These are phyloP conservation scores for Eilema griseolum DNA, from an alignment of 2,888 invertebrate species.

Conservation along the genomic window DNA sequence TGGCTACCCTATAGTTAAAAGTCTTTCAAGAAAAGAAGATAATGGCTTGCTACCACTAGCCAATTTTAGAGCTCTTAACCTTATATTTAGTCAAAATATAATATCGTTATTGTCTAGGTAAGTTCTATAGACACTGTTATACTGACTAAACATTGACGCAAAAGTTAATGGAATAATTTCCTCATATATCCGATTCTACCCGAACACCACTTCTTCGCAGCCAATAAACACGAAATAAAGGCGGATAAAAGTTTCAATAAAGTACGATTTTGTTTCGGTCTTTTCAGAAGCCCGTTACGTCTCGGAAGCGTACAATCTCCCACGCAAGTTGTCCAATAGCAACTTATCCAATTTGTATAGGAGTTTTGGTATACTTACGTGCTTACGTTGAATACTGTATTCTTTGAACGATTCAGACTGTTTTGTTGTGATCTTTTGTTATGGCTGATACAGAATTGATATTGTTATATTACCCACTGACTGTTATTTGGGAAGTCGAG, in stretches of 20 bases:
- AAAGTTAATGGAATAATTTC: constrained; percentile 4
- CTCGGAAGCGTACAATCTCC: constrained; percentile 22
- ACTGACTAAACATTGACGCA: not conserved
- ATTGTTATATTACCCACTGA: not conserved
- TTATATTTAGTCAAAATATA: not conserved
- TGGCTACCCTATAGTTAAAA: too few relatives aligned
- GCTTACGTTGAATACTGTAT: constrained; percentile 23
- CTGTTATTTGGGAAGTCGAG: not conserved
- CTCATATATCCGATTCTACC: not conserved
- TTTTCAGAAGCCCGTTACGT: constrained; percentile 29
- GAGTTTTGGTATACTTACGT: constrained; percentile 26
- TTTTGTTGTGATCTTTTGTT: not conserved
- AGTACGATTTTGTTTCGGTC: constrained; percentile 44
- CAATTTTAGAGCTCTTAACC: too few relatives aligned
- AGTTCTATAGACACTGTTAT: not conserved
- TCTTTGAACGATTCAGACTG: not conserved
- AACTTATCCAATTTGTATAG: constrained; percentile 36
- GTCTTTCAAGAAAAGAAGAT: too few relatives aligned
- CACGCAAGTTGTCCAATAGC: constrained; percentile 31
- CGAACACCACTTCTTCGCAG: constrained; percentile 31
- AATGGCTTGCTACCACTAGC: too few relatives aligned
- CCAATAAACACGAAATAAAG: constrained; percentile 46
- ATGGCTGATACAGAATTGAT: not conserved
- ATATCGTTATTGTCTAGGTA: not conserved
- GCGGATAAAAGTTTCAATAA: constrained; percentile 49